phyloP scores from a whole-genome alignment of 2,113 vertebrate genomes.

The Prionailurus bengalensis region DNA sequence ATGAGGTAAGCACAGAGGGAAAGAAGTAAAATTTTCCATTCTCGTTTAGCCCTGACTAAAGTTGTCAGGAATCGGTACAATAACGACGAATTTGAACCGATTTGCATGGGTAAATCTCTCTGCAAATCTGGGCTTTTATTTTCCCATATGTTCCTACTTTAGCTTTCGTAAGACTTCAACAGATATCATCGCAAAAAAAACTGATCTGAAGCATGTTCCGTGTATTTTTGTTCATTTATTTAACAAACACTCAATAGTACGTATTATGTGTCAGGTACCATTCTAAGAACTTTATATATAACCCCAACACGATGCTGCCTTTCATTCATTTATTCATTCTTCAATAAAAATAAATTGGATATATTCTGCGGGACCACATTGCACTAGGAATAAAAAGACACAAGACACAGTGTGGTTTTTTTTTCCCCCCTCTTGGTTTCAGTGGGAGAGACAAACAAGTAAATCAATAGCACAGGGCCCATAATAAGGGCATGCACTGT shows the following conservation, averaged over 20 bases:
- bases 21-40: constrained; percentile 67
- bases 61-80: constrained; percentile 52
- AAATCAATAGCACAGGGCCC: background rate
- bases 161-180: constrained; percentile 38
- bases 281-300: constrained; percentile 43
- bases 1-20: constrained; percentile 54
- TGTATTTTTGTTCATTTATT: constrained; percentile 66
- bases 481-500: accelerated
- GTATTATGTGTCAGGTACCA: constrained; percentile 10
- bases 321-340: constrained; percentile 62
- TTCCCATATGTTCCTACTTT: constrained; percentile 54
- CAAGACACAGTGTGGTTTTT: background rate
- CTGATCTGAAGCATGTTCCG: background rate
- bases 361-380: background rate
- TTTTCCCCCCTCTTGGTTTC: background rate
- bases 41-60: constrained; percentile 62
- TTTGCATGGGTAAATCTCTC: constrained; percentile 56
- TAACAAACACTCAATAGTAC: constrained; percentile 47
- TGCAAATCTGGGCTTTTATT: constrained; percentile 61
- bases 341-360: constrained; percentile 57
- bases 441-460: background rate
- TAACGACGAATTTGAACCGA: background rate
- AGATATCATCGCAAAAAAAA: background rate
- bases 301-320: background rate
- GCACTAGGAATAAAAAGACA: constrained; percentile 44